phyloP scores from a whole-genome alignment of 2,888 invertebrate genomes.

The Eupithecia subumbrata region DNA sequence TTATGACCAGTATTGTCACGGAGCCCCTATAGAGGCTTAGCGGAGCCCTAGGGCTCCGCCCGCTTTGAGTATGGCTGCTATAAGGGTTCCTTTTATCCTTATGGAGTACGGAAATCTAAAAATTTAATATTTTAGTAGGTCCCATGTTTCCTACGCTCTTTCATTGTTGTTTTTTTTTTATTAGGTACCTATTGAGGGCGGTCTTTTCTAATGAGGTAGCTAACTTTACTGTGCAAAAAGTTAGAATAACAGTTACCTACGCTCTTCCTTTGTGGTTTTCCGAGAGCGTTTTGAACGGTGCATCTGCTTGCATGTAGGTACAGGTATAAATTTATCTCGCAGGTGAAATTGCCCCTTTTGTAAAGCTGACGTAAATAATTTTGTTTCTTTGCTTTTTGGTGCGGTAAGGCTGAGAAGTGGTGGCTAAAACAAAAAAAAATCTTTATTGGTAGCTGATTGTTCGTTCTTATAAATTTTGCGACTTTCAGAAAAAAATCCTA shows the following conservation, averaged over 20 bases:
- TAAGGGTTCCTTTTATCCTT: no score
- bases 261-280: conserved; percentile 19
- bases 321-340: conserved; percentile 28
- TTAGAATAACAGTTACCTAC: neutral
- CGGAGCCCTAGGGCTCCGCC: no score
- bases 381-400: conserved; percentile 7
- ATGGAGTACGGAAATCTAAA: no score
- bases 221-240: neutral
- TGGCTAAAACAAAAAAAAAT: neutral
- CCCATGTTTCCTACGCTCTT: neutral
- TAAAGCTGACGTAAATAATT: conserved; percentile 29
- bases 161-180: no score
- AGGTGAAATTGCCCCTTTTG: conserved; percentile 31
- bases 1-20: no score
- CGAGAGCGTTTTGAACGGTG: conserved; percentile 35
- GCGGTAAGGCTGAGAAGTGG: neutral
- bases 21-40: no score
- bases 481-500: neutral
- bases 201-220: neutral
- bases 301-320: conserved; percentile 28
- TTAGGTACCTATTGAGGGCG: no score
- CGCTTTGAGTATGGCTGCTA: no score
- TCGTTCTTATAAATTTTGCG: no score
- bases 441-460: no score
- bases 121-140: neutral